These are phyloP conservation scores for Macrostomum lignano DNA, from an alignment of 1,140 invertebrate species.

Conservation along the genomic window DNA sequence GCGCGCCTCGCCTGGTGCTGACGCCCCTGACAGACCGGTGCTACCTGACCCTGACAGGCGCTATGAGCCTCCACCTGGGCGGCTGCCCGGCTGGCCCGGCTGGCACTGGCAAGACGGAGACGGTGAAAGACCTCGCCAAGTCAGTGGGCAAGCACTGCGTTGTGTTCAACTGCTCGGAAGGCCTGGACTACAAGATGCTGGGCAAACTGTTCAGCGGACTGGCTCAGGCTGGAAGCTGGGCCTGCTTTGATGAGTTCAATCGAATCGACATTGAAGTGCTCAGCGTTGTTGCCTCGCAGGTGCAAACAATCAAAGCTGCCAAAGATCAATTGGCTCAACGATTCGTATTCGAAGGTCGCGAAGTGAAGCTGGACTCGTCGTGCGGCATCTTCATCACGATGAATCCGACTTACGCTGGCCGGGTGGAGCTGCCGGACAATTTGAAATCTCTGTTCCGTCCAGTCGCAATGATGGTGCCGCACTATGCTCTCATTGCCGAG, in stretches of 20 bases:
- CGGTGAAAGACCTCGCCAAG: slow-evolving; percentile 51
- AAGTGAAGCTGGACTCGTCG: slow-evolving; percentile 20
- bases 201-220: slow-evolving; percentile 46
- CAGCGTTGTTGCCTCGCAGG: slow-evolving; percentile 36
- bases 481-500: slow-evolving; percentile 60
- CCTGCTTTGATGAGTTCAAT: slow-evolving; percentile 68
- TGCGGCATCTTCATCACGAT: slow-evolving; percentile 27
- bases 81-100: slow-evolving; percentile 23
- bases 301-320: slow-evolving; percentile 21
- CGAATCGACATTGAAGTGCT: slow-evolving; percentile 58
- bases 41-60: slow-evolving; percentile 32
- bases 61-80: slow-evolving; percentile 46
- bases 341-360: slow-evolving; percentile 26
- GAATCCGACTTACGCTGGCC: slow-evolving; percentile 43
- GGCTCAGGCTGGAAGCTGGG: slow-evolving; percentile 56
- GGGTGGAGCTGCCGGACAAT: slow-evolving; percentile 33
- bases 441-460: slow-evolving; percentile 44
- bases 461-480: slow-evolving; percentile 68
- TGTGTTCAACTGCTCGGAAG: slow-evolving; percentile 11
- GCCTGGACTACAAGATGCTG: slow-evolving; percentile 13
- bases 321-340: slow-evolving; percentile 12
- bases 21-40: slow-evolving; percentile 30
- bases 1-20: slow-evolving; percentile 26
- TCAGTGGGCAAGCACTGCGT: slow-evolving; percentile 38
- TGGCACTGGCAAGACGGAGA: slow-evolving; percentile 27